Conservation (phyloP, 2,113 vertebrate species). For the Cinclus mexicanus region DNA sequence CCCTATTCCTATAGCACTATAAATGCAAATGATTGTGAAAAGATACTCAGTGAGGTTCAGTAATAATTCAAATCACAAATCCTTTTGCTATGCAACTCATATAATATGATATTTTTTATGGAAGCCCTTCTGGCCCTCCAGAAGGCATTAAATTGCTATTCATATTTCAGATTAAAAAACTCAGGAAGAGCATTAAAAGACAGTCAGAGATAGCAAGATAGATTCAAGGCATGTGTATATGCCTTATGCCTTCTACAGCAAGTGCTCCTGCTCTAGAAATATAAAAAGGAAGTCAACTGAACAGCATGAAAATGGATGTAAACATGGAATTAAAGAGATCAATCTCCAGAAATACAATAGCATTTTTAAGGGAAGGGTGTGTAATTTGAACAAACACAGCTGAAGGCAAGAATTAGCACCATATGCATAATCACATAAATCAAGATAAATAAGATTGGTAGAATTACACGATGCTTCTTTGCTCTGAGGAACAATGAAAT, state of each 20-base stretch:
- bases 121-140: conserved; percentile 39
- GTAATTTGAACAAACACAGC: conserved; percentile 33
- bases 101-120: conserved; percentile 49
- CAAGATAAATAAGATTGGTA: conserved; percentile 33
- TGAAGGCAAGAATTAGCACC: conserved; percentile 53
- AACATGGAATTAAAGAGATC: conserved; percentile 49
- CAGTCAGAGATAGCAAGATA: conserved; percentile 45
- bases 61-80: conserved; percentile 73
- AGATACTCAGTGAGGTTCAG: conserved; percentile 47
- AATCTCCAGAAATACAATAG: conserved; percentile 12
- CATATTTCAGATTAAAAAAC: conserved; percentile 69
- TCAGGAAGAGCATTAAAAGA: conserved; percentile 57
- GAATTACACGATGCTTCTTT: background rate
- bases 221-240: conserved; percentile 3
- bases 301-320: conserved; percentile 49
- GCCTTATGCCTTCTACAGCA: background rate
- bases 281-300: conserved; percentile 18
- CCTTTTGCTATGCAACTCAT: conserved; percentile 66
- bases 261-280: conserved; percentile 27
- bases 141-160: conserved; percentile 71
- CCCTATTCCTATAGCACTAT: conserved; percentile 43
- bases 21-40: conserved; percentile 55
- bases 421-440: conserved; percentile 38
- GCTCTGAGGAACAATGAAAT: background rate
- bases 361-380: conserved; percentile 45